These are phyloP conservation scores for Temnopleurus reevesii DNA, from an alignment of 53 echinoderm and acorn worm genomes.

Conservation along the genomic window DNA sequence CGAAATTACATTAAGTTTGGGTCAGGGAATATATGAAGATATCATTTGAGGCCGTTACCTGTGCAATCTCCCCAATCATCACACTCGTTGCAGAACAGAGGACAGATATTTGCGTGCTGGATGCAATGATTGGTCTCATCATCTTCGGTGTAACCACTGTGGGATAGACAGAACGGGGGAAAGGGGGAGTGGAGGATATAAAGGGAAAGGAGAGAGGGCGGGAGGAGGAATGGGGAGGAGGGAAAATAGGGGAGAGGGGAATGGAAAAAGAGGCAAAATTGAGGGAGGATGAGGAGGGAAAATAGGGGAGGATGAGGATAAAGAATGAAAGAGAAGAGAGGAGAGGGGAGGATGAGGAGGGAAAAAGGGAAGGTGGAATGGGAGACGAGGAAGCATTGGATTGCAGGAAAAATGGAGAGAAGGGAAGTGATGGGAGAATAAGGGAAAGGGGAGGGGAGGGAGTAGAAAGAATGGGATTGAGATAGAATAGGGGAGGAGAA, in stretches of 20 bases:
- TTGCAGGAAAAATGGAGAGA: neutral
- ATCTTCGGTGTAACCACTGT: slow-evolving; percentile 68
- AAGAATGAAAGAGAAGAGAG: neutral
- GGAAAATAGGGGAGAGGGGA: neutral
- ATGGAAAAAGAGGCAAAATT: neutral
- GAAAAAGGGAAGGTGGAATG: no score
- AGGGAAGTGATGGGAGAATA: neutral
- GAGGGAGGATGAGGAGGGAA: neutral
- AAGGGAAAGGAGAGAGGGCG: neutral
- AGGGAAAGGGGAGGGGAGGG: neutral
- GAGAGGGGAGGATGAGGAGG: neutral
- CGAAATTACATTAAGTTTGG: no score
- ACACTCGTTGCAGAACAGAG: slow-evolving; percentile 68
- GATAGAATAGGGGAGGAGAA: neutral
- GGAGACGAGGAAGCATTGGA: neutral
- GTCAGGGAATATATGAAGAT: no score
- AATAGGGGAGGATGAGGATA: neutral
- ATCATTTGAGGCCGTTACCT: no score
- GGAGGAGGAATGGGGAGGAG: neutral
- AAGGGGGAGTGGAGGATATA: neutral
- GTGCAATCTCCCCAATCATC: slow-evolving; percentile 90
- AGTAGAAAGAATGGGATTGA: neutral
- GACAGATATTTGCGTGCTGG: slow-evolving; percentile 65
- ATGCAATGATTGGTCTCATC: slow-evolving; percentile 63
- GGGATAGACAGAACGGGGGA: neutral